Base-by-base conservation (phyloP, 1,140 invertebrate species). In the Drosophila ohnishii region DNA sequence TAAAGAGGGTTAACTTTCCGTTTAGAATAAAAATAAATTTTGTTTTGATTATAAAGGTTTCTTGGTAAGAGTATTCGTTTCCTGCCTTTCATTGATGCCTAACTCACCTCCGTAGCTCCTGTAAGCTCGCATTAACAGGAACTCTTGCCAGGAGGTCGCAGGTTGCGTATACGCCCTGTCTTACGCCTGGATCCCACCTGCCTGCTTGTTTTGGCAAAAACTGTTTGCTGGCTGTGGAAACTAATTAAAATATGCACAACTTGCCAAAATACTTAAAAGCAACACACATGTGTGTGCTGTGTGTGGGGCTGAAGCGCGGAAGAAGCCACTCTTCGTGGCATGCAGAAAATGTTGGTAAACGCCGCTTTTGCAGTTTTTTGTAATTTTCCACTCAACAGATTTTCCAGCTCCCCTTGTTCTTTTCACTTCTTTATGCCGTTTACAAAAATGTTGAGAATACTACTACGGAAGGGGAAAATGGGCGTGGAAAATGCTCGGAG, bases 201-300 rank as follows among this genome's bases (percentile, higher is more conserved):
- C 28, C 19, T 48, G 64, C 80, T 83, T 78, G 80, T 66, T 78
- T 78, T 50, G 44, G 50, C 66, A 39, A 50, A 70, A 62, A 61
- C 62, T 62, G 55, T 69, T 82, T 86, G 60, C 64, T 66, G 74
- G 30, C 74, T 63, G 53, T 34, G 64, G 65, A 86, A 86, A 86
- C 82, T 87, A 86, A 86, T 86, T 86, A 82, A 86, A 87, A 86
- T 86, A 82, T 86, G 82, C 83, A 87, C 71, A 86, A 82, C 83
- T 86, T 87, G 83, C 79, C 78, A 78, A 86, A 86, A 82, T 87
- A 79, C 83, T 86, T 81, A 69, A 79, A 56, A 66, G 70, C 59
- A 58, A 57, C 73, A 75, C 70, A 81, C 28, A 30, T 10, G 5
- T 30, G 25, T 10, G 25, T 47, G 44, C 8, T 9, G 8, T 9